Percentiles rank a stretch among this genome's conserved stretches.
These are phyloP conservation scores for Cnemophilus loriae DNA, from an alignment of 2,113 vertebrate species.

Conservation along the genomic window DNA sequence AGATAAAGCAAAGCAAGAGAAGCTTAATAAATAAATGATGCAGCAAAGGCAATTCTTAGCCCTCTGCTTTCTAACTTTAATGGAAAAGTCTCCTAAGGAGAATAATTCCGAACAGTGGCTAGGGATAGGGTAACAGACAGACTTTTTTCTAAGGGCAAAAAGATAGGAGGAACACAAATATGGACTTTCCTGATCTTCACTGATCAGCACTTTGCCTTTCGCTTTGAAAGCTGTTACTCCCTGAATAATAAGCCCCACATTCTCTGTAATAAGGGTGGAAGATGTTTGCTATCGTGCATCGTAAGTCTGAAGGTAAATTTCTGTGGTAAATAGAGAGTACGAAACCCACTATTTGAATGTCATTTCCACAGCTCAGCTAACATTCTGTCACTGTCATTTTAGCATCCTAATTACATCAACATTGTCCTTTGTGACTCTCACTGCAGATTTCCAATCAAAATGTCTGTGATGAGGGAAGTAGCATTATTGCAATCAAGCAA, in stretches of 20 bases:
- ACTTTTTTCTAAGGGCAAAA: neutral
- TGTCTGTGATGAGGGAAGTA: neutral
- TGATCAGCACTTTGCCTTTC: neutral
- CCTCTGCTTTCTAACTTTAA: neutral
- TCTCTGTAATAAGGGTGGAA: neutral
- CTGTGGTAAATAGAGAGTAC: neutral
- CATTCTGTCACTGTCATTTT: slow-evolving; percentile 32
- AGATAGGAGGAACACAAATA: neutral
- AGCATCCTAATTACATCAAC: slow-evolving; percentile 25
- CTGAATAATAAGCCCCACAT: neutral
- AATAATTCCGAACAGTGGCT: neutral
- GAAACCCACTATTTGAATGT: slow-evolving; percentile 9
- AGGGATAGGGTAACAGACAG: neutral
- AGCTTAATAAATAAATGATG: neutral
- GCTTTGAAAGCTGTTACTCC: neutral
- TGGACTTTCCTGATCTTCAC: neutral
- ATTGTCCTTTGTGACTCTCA: slow-evolving; percentile 35
- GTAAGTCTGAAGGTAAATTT: neutral
- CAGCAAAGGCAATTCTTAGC: neutral
- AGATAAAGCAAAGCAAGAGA: neutral
- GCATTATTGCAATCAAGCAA: neutral
- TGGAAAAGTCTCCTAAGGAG: neutral
- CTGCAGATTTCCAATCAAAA: slow-evolving; percentile 46
- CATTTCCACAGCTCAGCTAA: neutral
- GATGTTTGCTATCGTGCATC: neutral